Evolutionary conservation across 1,140 invertebrate genomes (phyloP), one percentile per base, ranked within the genome.

Genomic region (Brachystomella parvula): DNA sequence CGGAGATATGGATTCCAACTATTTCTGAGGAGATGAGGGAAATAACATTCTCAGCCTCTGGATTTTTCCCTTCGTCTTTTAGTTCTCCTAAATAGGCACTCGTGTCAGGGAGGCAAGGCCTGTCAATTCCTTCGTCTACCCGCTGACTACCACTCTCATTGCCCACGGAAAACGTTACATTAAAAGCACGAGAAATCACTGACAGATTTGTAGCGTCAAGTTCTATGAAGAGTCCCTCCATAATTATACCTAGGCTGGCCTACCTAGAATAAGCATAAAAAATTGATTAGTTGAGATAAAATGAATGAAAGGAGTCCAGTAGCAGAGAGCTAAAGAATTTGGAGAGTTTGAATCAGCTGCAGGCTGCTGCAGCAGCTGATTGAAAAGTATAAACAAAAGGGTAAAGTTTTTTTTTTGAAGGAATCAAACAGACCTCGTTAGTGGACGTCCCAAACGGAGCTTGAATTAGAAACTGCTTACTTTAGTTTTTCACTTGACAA

Each of bases 81-180:
- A 44, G 61, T 65, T 77, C 79, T 61, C 59, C 39, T n/a, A 44
- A 44, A 44, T 44, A 44, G 39, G 9, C 9, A 44, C 39, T 44
- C n/a, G 39, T 44, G n/a, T 44, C 39, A 9, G 9, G 9, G 9
- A 44, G 39, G n/a, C n/a, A n/a, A 44, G 39, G 39, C 39, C 9
- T 44, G 9, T n/a, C 39, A 44, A n/a, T 9, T n/a, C n/a, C 39
- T 9, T 44, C 39, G 9, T 44, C 9, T 44, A 44, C 39, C n/a
- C n/a, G 9, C n/a, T 44, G 39, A 44, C 39, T 44, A 12, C 39
- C 39, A 44, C 39, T 44, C 39, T 9, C 9, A 44, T n/a, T 44
- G n/a, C 39, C 39, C 39, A 44, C 39, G 9, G 9, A 12, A 12
- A 44, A 9, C 9, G 9, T 44, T 9, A 44, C 39, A n/a, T 44